These are phyloP conservation scores for Entomobrya multifasciata DNA, from an alignment of 2,888 invertebrate species.

Conservation along the genomic window DNA sequence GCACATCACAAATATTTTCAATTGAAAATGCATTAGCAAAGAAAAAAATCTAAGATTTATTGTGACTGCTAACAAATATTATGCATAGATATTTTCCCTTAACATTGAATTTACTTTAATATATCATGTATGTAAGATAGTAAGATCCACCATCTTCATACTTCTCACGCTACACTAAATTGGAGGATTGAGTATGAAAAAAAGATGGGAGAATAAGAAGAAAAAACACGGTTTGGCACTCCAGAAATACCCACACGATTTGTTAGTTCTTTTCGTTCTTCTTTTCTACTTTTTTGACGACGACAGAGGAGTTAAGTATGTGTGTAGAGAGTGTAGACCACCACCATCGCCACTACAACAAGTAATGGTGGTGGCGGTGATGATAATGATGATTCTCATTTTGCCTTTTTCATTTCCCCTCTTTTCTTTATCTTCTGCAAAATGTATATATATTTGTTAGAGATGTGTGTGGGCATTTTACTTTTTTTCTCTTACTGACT, in stretches of 20 bases:
- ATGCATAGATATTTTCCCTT: too few species aligned
- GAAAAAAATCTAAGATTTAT: neutral
- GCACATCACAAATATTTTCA: too few species aligned
- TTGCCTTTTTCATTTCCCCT: slow-evolving; percentile 35
- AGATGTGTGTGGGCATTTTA: neutral
- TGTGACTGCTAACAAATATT: too few species aligned
- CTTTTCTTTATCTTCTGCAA: neutral
- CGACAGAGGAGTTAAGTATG: neutral
- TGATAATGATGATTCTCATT: neutral
- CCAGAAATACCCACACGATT: slow-evolving; percentile 66
- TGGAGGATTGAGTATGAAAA: neutral
- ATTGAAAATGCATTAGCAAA: neutral
- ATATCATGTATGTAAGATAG: too few species aligned
- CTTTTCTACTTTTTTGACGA: neutral
- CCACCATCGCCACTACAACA: neutral
- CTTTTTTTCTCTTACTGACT: neutral
- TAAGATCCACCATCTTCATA: slow-evolving; percentile 1
- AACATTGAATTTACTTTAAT: too few species aligned
- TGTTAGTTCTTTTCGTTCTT: slow-evolving; percentile 29
- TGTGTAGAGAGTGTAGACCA: slow-evolving; percentile 18
- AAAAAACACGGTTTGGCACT: slow-evolving; percentile 75
- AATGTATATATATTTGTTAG: neutral
- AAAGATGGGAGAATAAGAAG: neutral
- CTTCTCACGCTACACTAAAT: slow-evolving; percentile 6
- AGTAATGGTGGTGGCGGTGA: neutral